Evolutionary conservation across 2,113 vertebrate species (phyloP).

Genomic region (Trematocara marginatum): DNA sequence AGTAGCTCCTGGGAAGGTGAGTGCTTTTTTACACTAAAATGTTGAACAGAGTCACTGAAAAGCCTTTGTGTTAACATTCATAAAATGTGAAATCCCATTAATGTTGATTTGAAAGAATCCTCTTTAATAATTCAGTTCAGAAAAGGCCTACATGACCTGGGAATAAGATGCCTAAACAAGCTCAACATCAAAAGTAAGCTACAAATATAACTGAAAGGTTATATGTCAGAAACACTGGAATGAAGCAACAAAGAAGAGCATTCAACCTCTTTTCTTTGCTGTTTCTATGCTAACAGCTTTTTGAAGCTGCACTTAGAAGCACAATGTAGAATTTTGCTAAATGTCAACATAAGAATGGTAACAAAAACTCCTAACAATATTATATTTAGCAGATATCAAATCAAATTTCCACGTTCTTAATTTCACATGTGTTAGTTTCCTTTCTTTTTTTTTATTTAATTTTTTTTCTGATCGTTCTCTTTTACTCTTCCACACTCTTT

Average conservation of each 20-base stretch:
- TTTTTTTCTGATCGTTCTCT: not conserved
- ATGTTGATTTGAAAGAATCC: not conserved
- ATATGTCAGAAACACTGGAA: not conserved
- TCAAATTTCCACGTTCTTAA: not conserved
- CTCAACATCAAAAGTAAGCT: not conserved
- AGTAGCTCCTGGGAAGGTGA: not conserved
- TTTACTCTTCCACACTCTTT: not conserved
- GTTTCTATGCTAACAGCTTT: not conserved
- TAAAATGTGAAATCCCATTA: not conserved
- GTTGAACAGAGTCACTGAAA: not conserved
- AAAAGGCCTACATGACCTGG: not conserved
- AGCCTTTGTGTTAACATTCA: not conserved
- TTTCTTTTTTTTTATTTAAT: fast-evolving
- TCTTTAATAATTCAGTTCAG: not conserved
- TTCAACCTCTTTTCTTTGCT: not conserved
- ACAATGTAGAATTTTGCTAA: not conserved
- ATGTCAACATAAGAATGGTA: not conserved
- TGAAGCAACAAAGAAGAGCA: not conserved
- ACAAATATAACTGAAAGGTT: not conserved
- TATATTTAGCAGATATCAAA: not conserved
- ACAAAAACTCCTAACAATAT: not conserved
- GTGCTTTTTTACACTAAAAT: not conserved
- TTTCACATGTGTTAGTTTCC: not conserved
- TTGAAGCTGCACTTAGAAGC: not conserved
- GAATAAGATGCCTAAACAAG: not conserved